Evolutionary conservation across 2,797 vertebrate species (phyloP).

Genomic region (Eulemur albifrons): DNA sequence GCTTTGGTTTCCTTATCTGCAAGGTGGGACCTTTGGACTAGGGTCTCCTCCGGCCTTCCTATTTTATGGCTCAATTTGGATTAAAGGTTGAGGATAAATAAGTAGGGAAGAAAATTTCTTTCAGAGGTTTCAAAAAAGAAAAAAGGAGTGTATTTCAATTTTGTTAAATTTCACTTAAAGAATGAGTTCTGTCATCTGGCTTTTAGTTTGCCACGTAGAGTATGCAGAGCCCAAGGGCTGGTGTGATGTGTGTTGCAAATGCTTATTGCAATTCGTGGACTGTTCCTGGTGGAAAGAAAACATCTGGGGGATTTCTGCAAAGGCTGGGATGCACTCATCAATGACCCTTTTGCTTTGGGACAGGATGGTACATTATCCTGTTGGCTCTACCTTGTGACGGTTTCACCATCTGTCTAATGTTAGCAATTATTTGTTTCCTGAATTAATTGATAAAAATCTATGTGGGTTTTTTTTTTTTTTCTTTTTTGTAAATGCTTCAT

Average conservation of each 20-base stretch:
- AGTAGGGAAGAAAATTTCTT: neutral
- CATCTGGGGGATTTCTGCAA: neutral
- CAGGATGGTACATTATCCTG: neutral
- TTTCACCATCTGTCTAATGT: constrained; percentile 11
- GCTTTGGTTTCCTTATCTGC: neutral
- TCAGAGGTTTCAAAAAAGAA: neutral
- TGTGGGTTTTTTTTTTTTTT: neutral
- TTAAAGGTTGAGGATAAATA: neutral
- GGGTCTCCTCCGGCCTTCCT: neutral
- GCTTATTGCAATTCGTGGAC: neutral
- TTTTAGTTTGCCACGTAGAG: neutral
- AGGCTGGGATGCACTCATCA: neutral
- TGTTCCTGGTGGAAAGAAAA: neutral
- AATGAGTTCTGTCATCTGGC: neutral
- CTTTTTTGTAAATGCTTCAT: neutral
- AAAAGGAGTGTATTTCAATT: neutral
- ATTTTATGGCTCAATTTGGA: neutral
- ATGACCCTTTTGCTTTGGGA: neutral
- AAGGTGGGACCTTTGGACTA: neutral
- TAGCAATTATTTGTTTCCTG: constrained; percentile 34
- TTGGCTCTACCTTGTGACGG: neutral
- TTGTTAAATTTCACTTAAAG: neutral
- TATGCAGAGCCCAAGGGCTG: neutral
- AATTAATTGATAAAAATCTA: neutral
- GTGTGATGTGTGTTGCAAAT: neutral